phyloP scores from a whole-genome alignment of 2,797 vertebrate genomes.

The Pitangus sulphuratus region DNA sequence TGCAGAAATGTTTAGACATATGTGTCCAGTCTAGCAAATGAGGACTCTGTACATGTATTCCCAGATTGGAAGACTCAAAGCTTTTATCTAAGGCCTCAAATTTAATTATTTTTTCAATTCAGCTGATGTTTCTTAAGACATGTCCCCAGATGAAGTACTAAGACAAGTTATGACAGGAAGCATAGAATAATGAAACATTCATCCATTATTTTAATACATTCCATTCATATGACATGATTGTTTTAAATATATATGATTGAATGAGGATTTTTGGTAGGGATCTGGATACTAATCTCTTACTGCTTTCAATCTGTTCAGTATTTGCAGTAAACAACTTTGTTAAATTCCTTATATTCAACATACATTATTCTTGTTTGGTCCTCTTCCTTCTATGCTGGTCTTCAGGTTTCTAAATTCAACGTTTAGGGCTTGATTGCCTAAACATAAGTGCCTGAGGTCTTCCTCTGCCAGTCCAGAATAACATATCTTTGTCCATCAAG shows the following conservation, averaged over 20 bases:
- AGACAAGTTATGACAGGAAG: slow-evolving; percentile 30
- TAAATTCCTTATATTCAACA: neutral
- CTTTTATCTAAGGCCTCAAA: neutral
- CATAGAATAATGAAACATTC: slow-evolving; percentile 26
- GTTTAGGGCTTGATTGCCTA: neutral
- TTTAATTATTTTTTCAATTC: slow-evolving; percentile 17
- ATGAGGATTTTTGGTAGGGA: slow-evolving; percentile 37
- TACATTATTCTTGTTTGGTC: neutral
- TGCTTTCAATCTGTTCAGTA: neutral
- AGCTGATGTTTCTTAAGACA: neutral
- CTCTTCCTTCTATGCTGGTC: neutral
- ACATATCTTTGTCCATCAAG: neutral
- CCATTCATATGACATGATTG: slow-evolving; percentile 15
- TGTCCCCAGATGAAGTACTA: neutral
- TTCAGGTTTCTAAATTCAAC: neutral
- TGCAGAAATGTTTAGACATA: neutral
- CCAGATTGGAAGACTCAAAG: neutral
- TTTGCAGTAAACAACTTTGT: neutral
- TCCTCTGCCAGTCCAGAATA: neutral
- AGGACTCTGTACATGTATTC: neutral
- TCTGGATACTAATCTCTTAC: slow-evolving; percentile 26
- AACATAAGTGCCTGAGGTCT: neutral
- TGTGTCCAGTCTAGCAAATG: neutral
- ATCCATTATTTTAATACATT: slow-evolving; percentile 58
- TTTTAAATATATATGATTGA: slow-evolving; percentile 42